These are phyloP conservation scores for Mythimna albipuncta DNA, from an alignment of 2,888 invertebrate species.

Conservation along the genomic window DNA sequence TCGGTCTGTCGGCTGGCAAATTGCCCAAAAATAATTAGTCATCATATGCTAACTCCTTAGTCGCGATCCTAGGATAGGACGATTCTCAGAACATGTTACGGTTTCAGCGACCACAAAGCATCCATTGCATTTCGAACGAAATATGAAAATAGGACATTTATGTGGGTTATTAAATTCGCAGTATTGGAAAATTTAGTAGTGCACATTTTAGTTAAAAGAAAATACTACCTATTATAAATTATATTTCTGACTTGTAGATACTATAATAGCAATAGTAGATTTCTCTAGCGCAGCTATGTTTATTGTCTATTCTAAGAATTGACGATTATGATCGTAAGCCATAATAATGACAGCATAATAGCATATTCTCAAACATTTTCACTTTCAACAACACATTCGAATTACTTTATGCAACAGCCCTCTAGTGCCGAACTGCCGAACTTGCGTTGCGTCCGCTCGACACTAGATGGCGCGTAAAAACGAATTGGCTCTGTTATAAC, in stretches of 20 bases:
- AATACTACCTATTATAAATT: conserved; percentile 2
- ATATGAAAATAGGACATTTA: conserved; percentile 48
- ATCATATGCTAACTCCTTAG: conserved; percentile 75
- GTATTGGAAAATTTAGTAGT: conserved; percentile 27
- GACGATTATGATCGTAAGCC: not conserved
- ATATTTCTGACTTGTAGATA: not conserved
- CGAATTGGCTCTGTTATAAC: not conserved
- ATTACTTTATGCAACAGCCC: conserved; percentile 67
- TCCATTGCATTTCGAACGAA: conserved; percentile 50
- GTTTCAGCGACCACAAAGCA: conserved; percentile 61
- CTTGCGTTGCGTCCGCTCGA: conserved; percentile 73
- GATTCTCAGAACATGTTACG: conserved; percentile 74
- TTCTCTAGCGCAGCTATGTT: not conserved
- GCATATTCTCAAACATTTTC: conserved; percentile 5
- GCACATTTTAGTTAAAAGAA: conserved; percentile 2
- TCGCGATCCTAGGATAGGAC: conserved; percentile 74
- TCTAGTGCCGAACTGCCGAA: conserved; percentile 74
- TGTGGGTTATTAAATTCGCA: conserved; percentile 41
- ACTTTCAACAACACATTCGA: conserved; percentile 18
- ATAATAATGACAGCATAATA: not conserved
- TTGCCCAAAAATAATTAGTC: conserved; percentile 88
- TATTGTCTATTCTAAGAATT: not conserved
- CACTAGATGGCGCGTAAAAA: conserved; percentile 77
- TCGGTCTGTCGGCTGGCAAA: conserved; percentile 79
- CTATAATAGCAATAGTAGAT: not conserved